Evolutionary conservation across 2,113 vertebrate genomes (phyloP).

Genomic region (Charina bottae): DNA sequence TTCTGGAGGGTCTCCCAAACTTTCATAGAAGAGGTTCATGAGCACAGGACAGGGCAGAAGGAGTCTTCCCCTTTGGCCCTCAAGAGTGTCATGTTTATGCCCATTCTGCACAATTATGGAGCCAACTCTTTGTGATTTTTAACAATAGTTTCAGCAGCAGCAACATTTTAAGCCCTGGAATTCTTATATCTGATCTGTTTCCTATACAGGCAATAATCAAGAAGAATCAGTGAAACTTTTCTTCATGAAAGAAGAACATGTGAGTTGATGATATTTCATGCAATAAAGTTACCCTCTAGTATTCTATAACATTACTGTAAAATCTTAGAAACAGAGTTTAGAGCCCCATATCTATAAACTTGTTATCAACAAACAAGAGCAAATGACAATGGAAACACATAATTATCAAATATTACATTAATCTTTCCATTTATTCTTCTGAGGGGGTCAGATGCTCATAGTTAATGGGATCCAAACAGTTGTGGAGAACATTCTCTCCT

Average conservation of each 20-base stretch:
- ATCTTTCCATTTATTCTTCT: neutral
- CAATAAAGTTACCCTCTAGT: constrained; percentile 6
- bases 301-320: constrained; percentile 35
- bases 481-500: neutral
- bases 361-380: neutral
- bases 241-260: neutral
- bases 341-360: neutral
- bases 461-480: neutral
- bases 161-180: neutral
- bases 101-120: neutral
- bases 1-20: neutral
- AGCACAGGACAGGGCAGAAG: neutral
- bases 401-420: neutral
- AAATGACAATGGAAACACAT: neutral
- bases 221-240: neutral
- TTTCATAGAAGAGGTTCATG: neutral
- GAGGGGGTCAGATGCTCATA: neutral
- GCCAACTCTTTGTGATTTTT: neutral
- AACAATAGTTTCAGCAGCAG: neutral
- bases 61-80: neutral
- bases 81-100: neutral
- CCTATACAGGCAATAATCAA: neutral
- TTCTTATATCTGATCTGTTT: neutral
- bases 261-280: constrained; percentile 1
- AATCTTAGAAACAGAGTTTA: neutral